Conservation (phyloP, 2,113 vertebrate species). For the Pollachius pollachius region DNA sequence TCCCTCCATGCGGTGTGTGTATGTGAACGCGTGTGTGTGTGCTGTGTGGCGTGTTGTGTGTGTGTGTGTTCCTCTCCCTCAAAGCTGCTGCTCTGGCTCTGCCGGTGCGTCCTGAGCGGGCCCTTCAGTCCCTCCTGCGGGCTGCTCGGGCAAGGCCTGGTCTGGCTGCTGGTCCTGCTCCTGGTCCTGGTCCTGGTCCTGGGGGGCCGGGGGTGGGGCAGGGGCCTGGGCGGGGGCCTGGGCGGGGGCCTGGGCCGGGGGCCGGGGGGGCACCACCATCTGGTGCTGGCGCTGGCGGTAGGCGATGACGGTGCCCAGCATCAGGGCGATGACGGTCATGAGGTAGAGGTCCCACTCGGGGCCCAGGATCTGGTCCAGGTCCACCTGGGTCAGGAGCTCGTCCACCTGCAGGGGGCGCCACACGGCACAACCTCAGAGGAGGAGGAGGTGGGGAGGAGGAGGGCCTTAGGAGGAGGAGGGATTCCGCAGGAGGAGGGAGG, state of each 20-base stretch:
- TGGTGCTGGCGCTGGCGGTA: slow-evolving; percentile 95
- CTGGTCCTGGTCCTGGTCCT: background rate
- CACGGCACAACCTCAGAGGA: too few species aligned
- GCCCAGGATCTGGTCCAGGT: slow-evolving; percentile 94
- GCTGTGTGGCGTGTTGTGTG: too few species aligned
- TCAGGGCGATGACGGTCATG: slow-evolving; percentile 95
- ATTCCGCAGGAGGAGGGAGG: too few species aligned
- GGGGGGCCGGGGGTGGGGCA: background rate
- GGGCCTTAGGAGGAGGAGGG: too few species aligned
- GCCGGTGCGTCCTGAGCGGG: slow-evolving; percentile 23
- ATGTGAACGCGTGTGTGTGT: too few species aligned
- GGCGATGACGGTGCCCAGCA: slow-evolving; percentile 93
- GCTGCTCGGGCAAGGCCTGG: background rate
- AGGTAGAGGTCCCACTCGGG: slow-evolving; percentile 99
- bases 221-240: background rate
- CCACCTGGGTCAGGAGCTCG: slow-evolving; percentile 83
- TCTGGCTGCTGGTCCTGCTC: background rate
- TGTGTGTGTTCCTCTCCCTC: slow-evolving; percentile 39
- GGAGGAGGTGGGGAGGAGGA: too few species aligned
- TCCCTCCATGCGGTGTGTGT: background rate
- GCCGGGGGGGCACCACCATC: slow-evolving; percentile 70
- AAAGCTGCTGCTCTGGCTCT: too few species aligned
- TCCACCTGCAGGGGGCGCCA: slow-evolving; percentile 74
- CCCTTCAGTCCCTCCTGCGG: background rate
- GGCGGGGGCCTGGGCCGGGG: slow-evolving; percentile 40